Conservation (phyloP, 2,797 vertebrate genomes). For the Rhinophrynus dorsalis region DNA sequence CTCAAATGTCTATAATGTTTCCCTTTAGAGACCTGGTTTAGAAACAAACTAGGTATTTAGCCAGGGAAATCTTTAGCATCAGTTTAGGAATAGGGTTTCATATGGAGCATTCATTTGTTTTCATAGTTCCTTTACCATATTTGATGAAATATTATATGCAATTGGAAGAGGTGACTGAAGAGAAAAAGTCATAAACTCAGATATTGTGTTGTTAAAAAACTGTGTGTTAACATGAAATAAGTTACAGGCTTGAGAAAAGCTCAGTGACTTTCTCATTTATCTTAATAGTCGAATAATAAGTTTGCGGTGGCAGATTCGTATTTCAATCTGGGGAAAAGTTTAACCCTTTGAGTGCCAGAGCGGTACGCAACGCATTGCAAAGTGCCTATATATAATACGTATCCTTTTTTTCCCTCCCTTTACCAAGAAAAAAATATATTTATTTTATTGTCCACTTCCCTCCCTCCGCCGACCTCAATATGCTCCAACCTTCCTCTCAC, state of each 20-base stretch:
- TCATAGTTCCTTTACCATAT: conserved; percentile 74
- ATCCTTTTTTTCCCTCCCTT: too few species aligned
- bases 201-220: conserved; percentile 59
- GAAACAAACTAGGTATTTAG: conserved; percentile 70
- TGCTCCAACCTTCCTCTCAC: too few species aligned
- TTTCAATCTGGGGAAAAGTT: too few species aligned
- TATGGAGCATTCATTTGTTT: conserved; percentile 77
- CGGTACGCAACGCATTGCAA: too few species aligned
- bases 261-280: conserved; percentile 48
- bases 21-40: conserved; percentile 79
- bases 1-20: conserved; percentile 79
- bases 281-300: conserved; percentile 38
- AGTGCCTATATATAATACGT: too few species aligned
- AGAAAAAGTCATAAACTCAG: conserved; percentile 68
- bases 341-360: too few species aligned
- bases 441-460: too few species aligned
- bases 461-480: too few species aligned
- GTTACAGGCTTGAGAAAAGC: conserved; percentile 60
- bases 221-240: conserved; percentile 59
- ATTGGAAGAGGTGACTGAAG: conserved; percentile 67
- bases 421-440: too few species aligned
- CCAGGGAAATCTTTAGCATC: conserved; percentile 79
- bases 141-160: conserved; percentile 71
- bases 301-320: conserved; percentile 53
- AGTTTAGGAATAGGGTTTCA: conserved; percentile 65